Evolutionary conservation across 2,797 vertebrate species (phyloP), one percentile per base, ranked within the genome.

Genomic region (Silurus lanzhouensis): DNA sequence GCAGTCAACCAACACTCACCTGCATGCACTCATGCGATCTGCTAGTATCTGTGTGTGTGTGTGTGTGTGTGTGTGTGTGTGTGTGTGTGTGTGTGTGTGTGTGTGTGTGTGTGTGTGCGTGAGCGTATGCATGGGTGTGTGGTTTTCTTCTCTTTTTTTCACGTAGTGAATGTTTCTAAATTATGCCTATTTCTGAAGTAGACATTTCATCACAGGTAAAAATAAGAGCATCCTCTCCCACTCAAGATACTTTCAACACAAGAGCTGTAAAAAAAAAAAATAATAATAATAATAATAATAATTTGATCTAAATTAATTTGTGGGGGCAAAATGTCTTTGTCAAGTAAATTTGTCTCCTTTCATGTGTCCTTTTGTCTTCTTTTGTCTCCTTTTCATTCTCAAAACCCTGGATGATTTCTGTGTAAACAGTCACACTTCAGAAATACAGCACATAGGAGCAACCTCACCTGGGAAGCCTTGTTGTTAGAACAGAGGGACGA

Each of bases 401-500:
- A 48, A 44, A 80, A 25, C 13, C 20, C 10, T 64, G 13, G 9
- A 38, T 60, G 13, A 25, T 38, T 80, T 78, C 58, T 75, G 83
- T 72, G 74, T 63, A 74, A 68, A 84, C 64, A 79, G 78, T 19
- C n/a, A 76, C 76, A 67, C 78, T 13, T 7, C 2, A 31, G 57
- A 67, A 52, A 82, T 63, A 81, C 52, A 74, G 82, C 48, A 92
- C 90, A 93, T 90, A 90, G 90, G 88, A 91, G 90, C 87, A 91
- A 63, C 87, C 85, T 89, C 92, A 93, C 92, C 88, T 91, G 92
- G 93, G 93, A 94, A 91, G 86, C 84, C 89, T 91, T 93, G 92
- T 94, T 94, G 92, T 93, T 93, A 90, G 87, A 83, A 81, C 89
- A 90, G 88, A 88, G 85, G 87, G 87, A 88, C 91, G 86, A 74